Conservation (phyloP, 2,113 vertebrate species). For the Oryctolagus cuniculus region mOryCun1.1 NC_091434.1:139849001-139849500, state of each 20-base stretch:
- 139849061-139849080: neutral
- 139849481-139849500: neutral
- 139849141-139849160: neutral
- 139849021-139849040: neutral
- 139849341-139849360: neutral
- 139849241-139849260: neutral
- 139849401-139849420: neutral
- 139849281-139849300: neutral
- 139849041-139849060: neutral
- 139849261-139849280: neutral
- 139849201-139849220: no score
- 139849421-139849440: slow-evolving; percentile 41
- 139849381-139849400: neutral
- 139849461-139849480: slow-evolving; percentile 34
- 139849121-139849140: neutral
- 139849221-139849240: neutral
- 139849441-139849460: slow-evolving; percentile 37
- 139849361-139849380: neutral
- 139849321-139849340: neutral
- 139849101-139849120: neutral
- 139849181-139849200: neutral
- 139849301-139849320: neutral
- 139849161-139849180: neutral
- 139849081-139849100: neutral
- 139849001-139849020: neutral